Conservation (phyloP, 2,888 invertebrate species). For the Actias luna region DNA sequence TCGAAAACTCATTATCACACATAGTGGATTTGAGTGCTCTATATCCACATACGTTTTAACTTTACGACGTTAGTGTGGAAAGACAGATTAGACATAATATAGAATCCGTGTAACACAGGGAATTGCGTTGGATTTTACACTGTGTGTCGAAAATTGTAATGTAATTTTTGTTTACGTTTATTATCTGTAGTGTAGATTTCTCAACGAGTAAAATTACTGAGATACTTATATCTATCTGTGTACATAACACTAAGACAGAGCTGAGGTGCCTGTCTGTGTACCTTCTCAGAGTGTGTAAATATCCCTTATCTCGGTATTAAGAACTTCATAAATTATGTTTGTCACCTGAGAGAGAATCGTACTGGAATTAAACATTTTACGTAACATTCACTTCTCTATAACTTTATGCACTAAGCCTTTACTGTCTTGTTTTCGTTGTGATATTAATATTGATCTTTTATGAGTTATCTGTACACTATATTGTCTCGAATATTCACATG, state of each 20-base stretch:
- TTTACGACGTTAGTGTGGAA: conserved; percentile 37
- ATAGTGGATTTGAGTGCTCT: conserved; percentile 28
- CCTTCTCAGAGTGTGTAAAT: conserved; percentile 71
- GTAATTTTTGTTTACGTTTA: conserved; percentile 57
- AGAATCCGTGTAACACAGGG: conserved; percentile 40
- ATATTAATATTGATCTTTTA: conserved; percentile 27
- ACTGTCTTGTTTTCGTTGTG: conserved; percentile 20
- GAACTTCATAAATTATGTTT: conserved; percentile 82
- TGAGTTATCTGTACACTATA: conserved; percentile 11
- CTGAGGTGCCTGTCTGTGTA: conserved; percentile 70
- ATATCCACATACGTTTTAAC: conserved; percentile 27
- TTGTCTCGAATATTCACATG: conserved; percentile 11
- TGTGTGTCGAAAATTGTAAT: conserved; percentile 40
- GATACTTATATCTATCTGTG: conserved; percentile 67
- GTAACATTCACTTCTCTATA: conserved; percentile 38
- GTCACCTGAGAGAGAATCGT: conserved; percentile 71
- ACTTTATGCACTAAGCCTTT: not conserved
- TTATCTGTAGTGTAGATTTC: conserved; percentile 71
- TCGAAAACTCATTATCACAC: conserved; percentile 29
- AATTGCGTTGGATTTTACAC: conserved; percentile 46
- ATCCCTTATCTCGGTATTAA: conserved; percentile 77
- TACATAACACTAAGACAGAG: conserved; percentile 75
- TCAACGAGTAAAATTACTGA: conserved; percentile 73
- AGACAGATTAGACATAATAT: conserved; percentile 36
- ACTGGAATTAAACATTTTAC: conserved; percentile 51